These are phyloP conservation scores for Ciconia stormi DNA, from an alignment of 2,113 vertebrate species.

Conservation along the genomic window DNA sequence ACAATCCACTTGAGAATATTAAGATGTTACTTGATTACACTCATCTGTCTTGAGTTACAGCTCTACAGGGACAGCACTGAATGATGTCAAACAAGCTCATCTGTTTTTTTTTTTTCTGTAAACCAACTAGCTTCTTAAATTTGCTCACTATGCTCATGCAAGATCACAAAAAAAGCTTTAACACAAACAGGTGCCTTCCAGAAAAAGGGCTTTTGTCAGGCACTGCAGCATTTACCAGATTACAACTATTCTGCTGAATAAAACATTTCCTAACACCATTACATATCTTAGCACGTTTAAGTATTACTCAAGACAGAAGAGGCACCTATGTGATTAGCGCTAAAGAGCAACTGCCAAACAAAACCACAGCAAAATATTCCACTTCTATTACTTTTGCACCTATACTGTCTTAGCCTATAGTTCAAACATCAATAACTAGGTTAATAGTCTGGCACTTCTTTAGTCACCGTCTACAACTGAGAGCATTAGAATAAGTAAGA, in stretches of 20 bases:
- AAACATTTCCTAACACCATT: constrained; percentile 29
- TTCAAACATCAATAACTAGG: neutral
- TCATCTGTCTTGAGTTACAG: neutral
- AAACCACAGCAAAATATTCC: neutral
- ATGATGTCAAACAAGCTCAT: neutral
- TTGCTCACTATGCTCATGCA: neutral
- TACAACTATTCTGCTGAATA: neutral
- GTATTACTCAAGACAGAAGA: constrained; percentile 30
- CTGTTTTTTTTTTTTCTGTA: neutral
- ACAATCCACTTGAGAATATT: neutral
- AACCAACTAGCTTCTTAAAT: neutral
- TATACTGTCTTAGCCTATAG: neutral
- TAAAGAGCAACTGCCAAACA: neutral
- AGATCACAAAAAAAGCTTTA: neutral
- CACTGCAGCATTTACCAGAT: neutral
- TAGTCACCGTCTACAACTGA: neutral
- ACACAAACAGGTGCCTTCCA: neutral
- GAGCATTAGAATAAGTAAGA: neutral
- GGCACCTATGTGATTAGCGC: neutral
- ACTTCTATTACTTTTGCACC: neutral
- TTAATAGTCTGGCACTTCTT: neutral
- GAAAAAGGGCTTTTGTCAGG: neutral
- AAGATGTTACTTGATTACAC: neutral
- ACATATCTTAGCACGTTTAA: neutral
- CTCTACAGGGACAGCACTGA: neutral